Conservation (phyloP, 2,888 invertebrate genomes). For the Sinelater perroti region DNA sequence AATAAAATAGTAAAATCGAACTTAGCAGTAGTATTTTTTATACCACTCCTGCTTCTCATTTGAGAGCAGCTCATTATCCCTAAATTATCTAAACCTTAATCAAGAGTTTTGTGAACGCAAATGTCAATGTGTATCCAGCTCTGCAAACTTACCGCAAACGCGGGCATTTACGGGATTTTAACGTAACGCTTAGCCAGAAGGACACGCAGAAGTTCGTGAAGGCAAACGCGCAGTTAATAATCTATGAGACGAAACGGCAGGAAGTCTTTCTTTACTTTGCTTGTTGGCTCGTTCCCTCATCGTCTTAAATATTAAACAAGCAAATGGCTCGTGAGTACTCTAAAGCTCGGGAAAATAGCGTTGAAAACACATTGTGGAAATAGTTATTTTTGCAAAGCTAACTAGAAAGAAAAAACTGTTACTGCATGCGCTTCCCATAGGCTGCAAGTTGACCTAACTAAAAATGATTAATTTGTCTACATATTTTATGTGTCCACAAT, state of each 20-base stretch:
- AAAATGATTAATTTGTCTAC: too few relatives aligned
- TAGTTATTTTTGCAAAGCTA: conserved; percentile 26
- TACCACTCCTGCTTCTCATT: too few relatives aligned
- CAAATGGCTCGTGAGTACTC: conserved; percentile 26
- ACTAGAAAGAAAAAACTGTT: too few relatives aligned
- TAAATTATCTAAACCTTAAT: too few relatives aligned
- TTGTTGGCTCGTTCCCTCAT: conserved; percentile 25
- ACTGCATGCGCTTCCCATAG: too few relatives aligned
- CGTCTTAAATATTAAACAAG: conserved; percentile 34
- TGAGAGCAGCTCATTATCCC: too few relatives aligned
- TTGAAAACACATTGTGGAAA: conserved; percentile 30
- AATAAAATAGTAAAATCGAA: too few relatives aligned
- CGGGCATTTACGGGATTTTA: conserved; percentile 6
- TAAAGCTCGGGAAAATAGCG: conserved; percentile 28
- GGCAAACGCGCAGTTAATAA: conserved; percentile 25
- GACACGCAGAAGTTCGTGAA: conserved; percentile 24
- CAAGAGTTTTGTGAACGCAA: too few relatives aligned
- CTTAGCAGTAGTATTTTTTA: too few relatives aligned
- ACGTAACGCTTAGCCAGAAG: conserved; percentile 20
- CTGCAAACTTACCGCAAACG: conserved; percentile 6
- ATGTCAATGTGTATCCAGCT: too few relatives aligned
- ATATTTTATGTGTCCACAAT: too few relatives aligned
- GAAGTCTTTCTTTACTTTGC: conserved; percentile 31
- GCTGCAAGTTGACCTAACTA: too few relatives aligned
- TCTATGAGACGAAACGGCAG: conserved; percentile 26